These are phyloP conservation scores for Epinephelus fuscoguttatus DNA, from an alignment of 2,113 vertebrate species.

Conservation along the genomic window DNA sequence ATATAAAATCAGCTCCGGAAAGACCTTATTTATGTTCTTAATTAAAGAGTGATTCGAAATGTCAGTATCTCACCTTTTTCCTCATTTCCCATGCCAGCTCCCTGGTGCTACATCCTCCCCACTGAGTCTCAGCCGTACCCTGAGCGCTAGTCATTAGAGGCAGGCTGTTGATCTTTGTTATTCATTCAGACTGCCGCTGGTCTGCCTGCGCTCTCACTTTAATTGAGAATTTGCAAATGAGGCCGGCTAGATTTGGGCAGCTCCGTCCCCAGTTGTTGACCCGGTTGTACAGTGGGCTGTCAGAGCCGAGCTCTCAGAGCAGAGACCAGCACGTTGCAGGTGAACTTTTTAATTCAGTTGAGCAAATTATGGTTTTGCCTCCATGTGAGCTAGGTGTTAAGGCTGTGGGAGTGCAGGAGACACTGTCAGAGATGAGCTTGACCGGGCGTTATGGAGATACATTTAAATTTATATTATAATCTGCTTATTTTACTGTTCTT, in stretches of 20 bases:
- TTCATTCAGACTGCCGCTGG: slow-evolving; percentile 58
- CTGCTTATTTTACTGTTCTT: slow-evolving; percentile 22
- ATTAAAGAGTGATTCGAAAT: slow-evolving; percentile 50
- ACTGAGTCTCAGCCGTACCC: slow-evolving; percentile 44
- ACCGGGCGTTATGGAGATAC: background rate
- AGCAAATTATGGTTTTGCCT: slow-evolving; percentile 44
- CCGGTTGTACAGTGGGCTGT: slow-evolving; percentile 32
- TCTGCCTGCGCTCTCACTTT: slow-evolving; percentile 59
- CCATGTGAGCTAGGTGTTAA: slow-evolving; percentile 4
- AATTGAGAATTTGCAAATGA: slow-evolving; percentile 82
- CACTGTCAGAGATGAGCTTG: background rate
- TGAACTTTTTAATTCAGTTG: slow-evolving; percentile 52
- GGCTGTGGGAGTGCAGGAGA: slow-evolving; percentile 6
- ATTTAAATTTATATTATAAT: slow-evolving; percentile 38
- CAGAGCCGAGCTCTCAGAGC: slow-evolving; percentile 35
- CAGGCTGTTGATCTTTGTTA: slow-evolving; percentile 78
- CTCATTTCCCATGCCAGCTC: slow-evolving; percentile 57
- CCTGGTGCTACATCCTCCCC: slow-evolving; percentile 45
- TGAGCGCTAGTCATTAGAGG: slow-evolving; percentile 70
- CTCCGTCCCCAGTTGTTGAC: slow-evolving; percentile 47
- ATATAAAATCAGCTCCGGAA: background rate
- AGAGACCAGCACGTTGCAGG: slow-evolving; percentile 5
- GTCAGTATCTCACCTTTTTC: slow-evolving; percentile 61
- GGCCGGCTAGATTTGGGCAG: slow-evolving; percentile 37
- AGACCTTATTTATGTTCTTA: slow-evolving; percentile 8